Evolutionary conservation across 2,113 vertebrate species (phyloP), one percentile per base, ranked within the genome.

Genomic region (Peromyscus maniculatus): DNA sequence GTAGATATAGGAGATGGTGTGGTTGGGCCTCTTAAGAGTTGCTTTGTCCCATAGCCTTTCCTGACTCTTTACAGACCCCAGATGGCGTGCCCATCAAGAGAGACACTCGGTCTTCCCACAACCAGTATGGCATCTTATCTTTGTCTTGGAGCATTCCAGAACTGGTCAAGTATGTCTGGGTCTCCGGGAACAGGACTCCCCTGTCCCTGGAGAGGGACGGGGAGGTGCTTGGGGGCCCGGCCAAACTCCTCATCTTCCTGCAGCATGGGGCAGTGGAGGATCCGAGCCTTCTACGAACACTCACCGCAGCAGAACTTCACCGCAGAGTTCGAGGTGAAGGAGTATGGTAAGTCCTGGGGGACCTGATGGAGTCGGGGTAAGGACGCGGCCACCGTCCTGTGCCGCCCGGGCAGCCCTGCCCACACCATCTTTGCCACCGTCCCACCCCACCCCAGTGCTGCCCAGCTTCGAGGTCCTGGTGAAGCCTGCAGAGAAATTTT

Each of bases 401-500:
- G 21, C 19, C 21, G 1, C 16, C 1, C 52, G 26, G 22, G 0
- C 2, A 4, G 4, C 15, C 28, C 26, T 0, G 2, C 52, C 52
- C 66, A 59, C 0, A 0, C 4, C 6, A 0, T 28, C 59, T 43
- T 12, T 43, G 22, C 93, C 16, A n/a, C 3, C 36, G 62, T 17
- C 43, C 3, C 90, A 90, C n/a, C 72, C 1, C 17, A 71, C 26
- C 15, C 6, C 93, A 99, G 98, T 99, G 84, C 96, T 99, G 59
- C 99, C 99, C 0, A 98, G 98, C 80, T 99, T 99, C 16, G 99
- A 99, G 95, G 99, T 99, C 6, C 69, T 95, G 24, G 77, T 99
- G 97, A 93, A 69, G 0, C 98, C 98, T 0, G 0, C 7, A 3
- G 98, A 97, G 87, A 86, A 98, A 33, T 99, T 99, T 98, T 99